phyloP scores from a whole-genome alignment of 2,888 invertebrate genomes.

The Helleia helle region DNA sequence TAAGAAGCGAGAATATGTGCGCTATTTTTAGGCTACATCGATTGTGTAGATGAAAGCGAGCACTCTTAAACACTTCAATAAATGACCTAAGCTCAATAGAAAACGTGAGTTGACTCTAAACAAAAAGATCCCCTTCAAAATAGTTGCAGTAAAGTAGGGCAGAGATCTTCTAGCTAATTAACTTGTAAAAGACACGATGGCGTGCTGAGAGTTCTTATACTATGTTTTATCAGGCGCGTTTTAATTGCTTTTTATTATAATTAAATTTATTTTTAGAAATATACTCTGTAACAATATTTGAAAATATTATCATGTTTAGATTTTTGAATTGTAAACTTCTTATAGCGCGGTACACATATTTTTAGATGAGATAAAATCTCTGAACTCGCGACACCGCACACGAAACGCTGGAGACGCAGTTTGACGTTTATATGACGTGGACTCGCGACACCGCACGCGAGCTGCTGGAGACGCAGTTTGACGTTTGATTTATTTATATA shows the following conservation, averaged over 20 bases:
- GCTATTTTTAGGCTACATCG: not conserved
- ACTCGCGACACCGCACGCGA: no score
- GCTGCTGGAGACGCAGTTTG: no score
- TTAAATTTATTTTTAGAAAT: not conserved
- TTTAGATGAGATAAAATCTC: no score
- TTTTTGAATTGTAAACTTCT: no score
- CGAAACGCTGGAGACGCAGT: no score
- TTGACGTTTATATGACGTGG: no score
- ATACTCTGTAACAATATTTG: no score
- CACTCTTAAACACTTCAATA: constrained; percentile 8
- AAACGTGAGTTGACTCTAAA: constrained; percentile 9
- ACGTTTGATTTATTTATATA: no score
- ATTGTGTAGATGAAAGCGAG: not conserved
- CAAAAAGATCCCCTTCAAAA: constrained; percentile 9
- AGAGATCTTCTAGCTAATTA: constrained; percentile 10
- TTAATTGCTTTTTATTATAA: not conserved
- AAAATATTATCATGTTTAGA: no score
- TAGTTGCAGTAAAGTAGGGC: constrained; percentile 5
- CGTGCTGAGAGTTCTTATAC: not conserved
- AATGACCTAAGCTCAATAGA: constrained; percentile 9
- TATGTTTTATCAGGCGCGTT: not conserved
- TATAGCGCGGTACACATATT: no score
- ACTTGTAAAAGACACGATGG: constrained; percentile 1
- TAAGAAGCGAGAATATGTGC: no score
- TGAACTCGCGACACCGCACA: no score